A percentile compares a stretch with the other conserved stretches of the same genome.
phyloP scores from a whole-genome alignment of 2,797 vertebrate species.

The Liasis olivaceus region DNA sequence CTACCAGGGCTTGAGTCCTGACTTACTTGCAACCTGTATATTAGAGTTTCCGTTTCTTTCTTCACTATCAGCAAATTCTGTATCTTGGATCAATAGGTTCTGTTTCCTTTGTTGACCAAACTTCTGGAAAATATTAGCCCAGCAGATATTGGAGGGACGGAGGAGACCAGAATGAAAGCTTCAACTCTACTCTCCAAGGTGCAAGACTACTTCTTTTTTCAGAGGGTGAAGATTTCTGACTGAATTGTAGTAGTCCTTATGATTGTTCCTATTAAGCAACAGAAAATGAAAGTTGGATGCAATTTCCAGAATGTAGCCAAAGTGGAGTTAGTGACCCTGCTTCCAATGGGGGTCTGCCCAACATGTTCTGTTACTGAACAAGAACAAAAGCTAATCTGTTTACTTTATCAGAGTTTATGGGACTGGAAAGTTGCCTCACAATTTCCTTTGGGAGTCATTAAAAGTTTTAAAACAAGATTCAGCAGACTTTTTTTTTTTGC shows the following conservation, averaged over 20 bases:
- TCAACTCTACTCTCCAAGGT: conserved; percentile 97
- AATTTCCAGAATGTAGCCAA: neutral
- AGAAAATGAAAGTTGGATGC: neutral
- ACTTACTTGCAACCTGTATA: neutral
- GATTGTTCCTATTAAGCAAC: too few species aligned
- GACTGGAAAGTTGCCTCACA: neutral
- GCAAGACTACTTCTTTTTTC: neutral
- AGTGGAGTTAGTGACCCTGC: neutral
- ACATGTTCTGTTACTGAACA: neutral
- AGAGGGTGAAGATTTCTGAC: neutral
- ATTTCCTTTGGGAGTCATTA: neutral
- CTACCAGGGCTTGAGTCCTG: neutral
- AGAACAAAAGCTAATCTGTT: neutral
- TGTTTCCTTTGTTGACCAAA: conserved; percentile 95
- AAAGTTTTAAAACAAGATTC: neutral
- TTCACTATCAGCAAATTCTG: neutral
- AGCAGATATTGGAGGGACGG: conserved; percentile 96
- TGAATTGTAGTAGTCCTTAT: neutral
- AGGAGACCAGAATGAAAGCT: conserved; percentile 97
- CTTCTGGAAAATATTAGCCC: conserved; percentile 97
- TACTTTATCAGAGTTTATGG: neutral
- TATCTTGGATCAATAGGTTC: conserved; percentile 78
- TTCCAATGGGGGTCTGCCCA: neutral
- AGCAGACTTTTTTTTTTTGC: neutral
- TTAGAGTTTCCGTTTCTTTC: neutral